Conservation (phyloP, 2,113 vertebrate species). For the Sorex fumeus region DNA sequence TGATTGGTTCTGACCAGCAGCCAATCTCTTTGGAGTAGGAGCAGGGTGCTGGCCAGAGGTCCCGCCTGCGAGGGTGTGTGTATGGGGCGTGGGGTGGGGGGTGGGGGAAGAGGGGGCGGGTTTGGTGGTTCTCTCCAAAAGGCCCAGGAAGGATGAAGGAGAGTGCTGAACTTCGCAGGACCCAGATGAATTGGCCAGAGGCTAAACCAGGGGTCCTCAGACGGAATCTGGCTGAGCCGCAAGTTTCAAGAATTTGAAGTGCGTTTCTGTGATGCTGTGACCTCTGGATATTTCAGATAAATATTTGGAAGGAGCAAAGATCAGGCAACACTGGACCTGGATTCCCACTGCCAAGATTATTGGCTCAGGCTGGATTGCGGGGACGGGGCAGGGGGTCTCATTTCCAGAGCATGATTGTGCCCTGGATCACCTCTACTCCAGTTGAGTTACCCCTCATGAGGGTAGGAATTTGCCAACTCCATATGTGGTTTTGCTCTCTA, state of each 20-base stretch:
- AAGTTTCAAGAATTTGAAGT: not conserved
- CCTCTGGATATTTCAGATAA: not conserved
- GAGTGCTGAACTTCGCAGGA: not conserved
- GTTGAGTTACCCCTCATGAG: rapidly evolving
- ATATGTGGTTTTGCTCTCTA: too few species aligned
- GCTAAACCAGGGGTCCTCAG: not conserved
- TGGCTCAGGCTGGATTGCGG: not conserved
- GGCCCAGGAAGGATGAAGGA: not conserved
- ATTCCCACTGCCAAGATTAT: not conserved
- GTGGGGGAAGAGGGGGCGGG: too few species aligned
- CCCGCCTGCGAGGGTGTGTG: too few species aligned
- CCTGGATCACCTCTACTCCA: not conserved
- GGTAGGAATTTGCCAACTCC: not conserved
- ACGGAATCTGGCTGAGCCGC: not conserved
- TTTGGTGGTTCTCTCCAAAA: not conserved
- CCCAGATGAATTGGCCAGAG: rapidly evolving
- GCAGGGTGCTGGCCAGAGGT: too few species aligned
- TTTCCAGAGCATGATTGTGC: too few species aligned
- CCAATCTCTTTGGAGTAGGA: slow-evolving; percentile 8
- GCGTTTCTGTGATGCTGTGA: not conserved
- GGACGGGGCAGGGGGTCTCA: too few species aligned
- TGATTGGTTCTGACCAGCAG: slow-evolving; percentile 14
- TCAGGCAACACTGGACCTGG: not conserved
- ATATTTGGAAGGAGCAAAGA: slow-evolving; percentile 27
- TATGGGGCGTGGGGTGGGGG: too few species aligned